A percentile compares a stretch with the other conserved stretches of the same genome.
phyloP scores from a whole-genome alignment of 2,113 vertebrate genomes.

The Phycodurus eques region DNA sequence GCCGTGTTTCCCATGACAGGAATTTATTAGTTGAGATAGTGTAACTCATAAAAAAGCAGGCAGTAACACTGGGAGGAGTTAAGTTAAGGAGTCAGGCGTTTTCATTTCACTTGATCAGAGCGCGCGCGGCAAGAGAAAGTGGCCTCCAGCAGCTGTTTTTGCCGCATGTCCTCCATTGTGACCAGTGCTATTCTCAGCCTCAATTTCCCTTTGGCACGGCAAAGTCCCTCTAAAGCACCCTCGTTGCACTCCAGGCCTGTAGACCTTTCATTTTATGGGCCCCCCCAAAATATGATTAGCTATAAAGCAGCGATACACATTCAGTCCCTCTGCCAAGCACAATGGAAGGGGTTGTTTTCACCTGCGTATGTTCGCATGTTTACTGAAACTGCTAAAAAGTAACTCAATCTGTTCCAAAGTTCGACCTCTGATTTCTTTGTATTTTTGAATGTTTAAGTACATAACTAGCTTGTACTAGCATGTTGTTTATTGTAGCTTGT shows the following conservation, averaged over 20 bases:
- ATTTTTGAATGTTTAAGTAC: neutral
- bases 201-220: constrained; percentile 19
- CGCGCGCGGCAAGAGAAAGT: constrained; percentile 33
- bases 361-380: neutral
- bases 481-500: neutral
- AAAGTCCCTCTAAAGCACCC: neutral
- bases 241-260: neutral
- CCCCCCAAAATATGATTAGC: neutral
- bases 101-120: neutral
- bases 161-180: constrained; percentile 52
- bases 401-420: neutral
- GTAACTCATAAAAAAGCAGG: neutral
- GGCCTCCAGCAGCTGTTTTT: constrained; percentile 59
- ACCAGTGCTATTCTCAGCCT: constrained; percentile 55
- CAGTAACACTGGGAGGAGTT: constrained; percentile 13
- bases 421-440: neutral
- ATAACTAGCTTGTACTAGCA: neutral
- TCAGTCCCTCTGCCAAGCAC: neutral
- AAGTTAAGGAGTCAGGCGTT: constrained; percentile 4
- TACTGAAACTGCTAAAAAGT: neutral
- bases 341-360: neutral
- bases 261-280: neutral
- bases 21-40: constrained; percentile 13
- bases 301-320: too few species aligned
- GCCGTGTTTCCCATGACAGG: neutral